Base-by-base conservation (phyloP, 64 coral and sea anemone species). In the Pocillopora damicornis region DNA sequence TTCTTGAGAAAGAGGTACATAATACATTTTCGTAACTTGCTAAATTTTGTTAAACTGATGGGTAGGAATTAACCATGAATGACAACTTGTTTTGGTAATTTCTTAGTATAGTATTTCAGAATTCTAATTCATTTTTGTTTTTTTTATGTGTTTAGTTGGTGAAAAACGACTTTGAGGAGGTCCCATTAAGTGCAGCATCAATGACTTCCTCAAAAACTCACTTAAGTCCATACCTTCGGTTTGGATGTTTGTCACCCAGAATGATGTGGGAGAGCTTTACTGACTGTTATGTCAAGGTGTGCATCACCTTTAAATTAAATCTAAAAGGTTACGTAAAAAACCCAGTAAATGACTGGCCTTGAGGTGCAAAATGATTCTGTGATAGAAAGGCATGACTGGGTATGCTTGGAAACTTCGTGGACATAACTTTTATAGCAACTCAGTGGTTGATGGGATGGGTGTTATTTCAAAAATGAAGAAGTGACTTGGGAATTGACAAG, bases 231-330 rank as follows among this genome's bases (percentile, higher is more conserved):
- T 91, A 87, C 76, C 34, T 91, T 34, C 37, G 90, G 61, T 87
- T 75, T 80, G 90, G 90, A 64, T 91, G 90, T 67, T 30, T 91
- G 15, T 91, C 90, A 61, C 82, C 90, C 62, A 68, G 83, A 78
- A 2, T 91, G 36, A 37, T 86, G 35, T 91, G 85, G 69, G 63
- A 91, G 42, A 45, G 76, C 1, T 42, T 87, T 15, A 58, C 26
- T 8, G 45, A 78, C 22, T 35, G 75, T 37, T 87, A 91, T 42
- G 59, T 62, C 35, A 91, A 86, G 89, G 89, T 91, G 63, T 17
- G 67, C 71, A 73, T 64, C 30, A 9, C 4, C 37, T 58, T 75
- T 90, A 23, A 71, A 22, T 11, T 20, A 88, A 60, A 25, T 3
- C 5, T 51, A 51, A 51, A 2, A 51, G 42, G 42, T 51, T 51